phyloP scores from a whole-genome alignment of 2,797 vertebrate species.

The Leuciscus waleckii region DNA sequence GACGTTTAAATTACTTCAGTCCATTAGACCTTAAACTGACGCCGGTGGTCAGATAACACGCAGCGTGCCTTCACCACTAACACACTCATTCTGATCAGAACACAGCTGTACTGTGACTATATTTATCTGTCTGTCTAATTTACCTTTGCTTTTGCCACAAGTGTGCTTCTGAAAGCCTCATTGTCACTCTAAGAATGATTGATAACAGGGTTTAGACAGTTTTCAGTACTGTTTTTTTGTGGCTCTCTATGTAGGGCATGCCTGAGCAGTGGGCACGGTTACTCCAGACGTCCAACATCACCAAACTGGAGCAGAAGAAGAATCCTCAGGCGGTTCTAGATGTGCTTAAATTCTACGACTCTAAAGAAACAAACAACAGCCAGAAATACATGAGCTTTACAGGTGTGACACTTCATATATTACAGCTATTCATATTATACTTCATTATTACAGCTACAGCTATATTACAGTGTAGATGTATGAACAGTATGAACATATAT shows the following conservation, averaged over 20 bases:
- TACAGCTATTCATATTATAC: neutral
- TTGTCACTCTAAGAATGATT: neutral
- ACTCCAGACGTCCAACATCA: constrained; percentile 96
- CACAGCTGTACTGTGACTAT: neutral
- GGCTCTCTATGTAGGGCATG: constrained; percentile 84
- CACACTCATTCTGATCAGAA: neutral
- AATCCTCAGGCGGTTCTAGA: constrained; percentile 96
- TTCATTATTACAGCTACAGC: neutral
- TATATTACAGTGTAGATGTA: too few relatives aligned
- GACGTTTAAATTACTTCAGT: constrained; percentile 41
- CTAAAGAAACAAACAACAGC: constrained; percentile 92
- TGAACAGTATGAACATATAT: too few relatives aligned
- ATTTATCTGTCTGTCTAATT: neutral
- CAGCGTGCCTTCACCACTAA: constrained; percentile 2
- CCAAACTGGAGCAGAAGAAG: constrained; percentile 96
- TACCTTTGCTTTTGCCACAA: neutral
- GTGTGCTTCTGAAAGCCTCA: neutral
- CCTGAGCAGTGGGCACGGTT: constrained; percentile 94
- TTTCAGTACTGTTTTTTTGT: constrained; percentile 45
- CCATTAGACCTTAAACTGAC: constrained; percentile 39
- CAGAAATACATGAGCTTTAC: constrained; percentile 99
- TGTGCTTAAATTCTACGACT: constrained; percentile 94
- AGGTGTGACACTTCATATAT: constrained; percentile 71
- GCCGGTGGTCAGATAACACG: neutral
- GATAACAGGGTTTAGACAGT: neutral